Percentiles rank a stretch among this genome's conserved stretches.
These are phyloP conservation scores for Zapornia atra DNA, from an alignment of 2,113 vertebrate species.

Conservation along the genomic window DNA sequence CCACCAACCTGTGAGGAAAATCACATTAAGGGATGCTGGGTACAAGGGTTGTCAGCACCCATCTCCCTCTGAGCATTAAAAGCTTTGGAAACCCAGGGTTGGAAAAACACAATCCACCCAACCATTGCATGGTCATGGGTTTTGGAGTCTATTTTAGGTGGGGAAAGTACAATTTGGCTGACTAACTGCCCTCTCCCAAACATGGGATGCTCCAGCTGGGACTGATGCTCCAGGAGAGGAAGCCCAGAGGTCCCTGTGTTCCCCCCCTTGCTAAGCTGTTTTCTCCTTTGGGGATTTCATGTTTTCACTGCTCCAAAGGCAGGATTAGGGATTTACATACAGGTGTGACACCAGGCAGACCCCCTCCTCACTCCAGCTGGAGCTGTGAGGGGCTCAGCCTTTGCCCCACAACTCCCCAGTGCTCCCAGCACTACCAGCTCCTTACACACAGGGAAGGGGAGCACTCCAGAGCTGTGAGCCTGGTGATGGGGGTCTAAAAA, in stretches of 20 bases:
- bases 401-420: background rate
- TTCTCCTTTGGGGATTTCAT: background rate
- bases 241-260: background rate
- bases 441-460: rapidly evolving
- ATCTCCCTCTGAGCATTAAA: background rate
- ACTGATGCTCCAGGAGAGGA: background rate
- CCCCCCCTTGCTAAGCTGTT: background rate
- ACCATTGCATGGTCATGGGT: rapidly evolving
- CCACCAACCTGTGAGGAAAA: background rate
- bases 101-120: background rate
- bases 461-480: rapidly evolving
- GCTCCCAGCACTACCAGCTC: background rate
- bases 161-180: background rate
- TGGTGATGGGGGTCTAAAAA: background rate
- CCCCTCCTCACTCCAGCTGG: background rate
- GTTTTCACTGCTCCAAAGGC: background rate
- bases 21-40: background rate
- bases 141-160: background rate
- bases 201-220: background rate
- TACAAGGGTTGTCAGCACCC: background rate
- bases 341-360: constrained; percentile 9
- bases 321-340: constrained; percentile 63
- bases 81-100: background rate
- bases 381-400: background rate
- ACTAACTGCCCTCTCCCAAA: background rate